Evolutionary conservation across 1,140 invertebrate species (phyloP), one percentile per base, ranked within the genome.

Genomic region (Babylonia areolata): DNA sequence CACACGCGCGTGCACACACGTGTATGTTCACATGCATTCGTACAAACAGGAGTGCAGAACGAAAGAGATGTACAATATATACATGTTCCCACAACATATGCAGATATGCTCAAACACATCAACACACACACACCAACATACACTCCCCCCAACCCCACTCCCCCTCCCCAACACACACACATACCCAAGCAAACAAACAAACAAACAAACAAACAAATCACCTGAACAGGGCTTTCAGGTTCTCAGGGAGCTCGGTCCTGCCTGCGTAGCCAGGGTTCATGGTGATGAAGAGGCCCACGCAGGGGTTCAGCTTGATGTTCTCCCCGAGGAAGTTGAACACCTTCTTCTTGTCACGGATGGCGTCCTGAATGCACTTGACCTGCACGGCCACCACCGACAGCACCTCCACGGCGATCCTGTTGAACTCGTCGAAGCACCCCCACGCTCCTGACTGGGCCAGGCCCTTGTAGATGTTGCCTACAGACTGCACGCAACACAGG

Each of bases 381-480:
- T 99, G 98, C 0, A 99, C 98, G 2, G 98, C 98, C 15, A 99
- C 98, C 0, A 99, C 98, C 20, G 98, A 99, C 15, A 99, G 94
- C 1, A 99, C 98, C 95, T 99, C 98, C 0, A 99, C 98, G 0
- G 98, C 98, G 90, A 99, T 99, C 90, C 98, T 96, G 93, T 99
- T 99, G 93, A 99, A 99, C 93, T 99, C 98, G 94, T 99, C 98
- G 95, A 99, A 99, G 94, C 98, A 99, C 31, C 98, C 98, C 98
- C 98, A 99, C 69, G 98, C 97, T 17, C 98, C 98, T 5, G 98
- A 99, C 95, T 99, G 98, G 1, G 98, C 98, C 73, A 99, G 94
- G 17, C 98, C 98, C 95, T 99, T 99, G 94, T 98, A 99, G 92
- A 99, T 99, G 93, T 99, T 99, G 40, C 98, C 98, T 93, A 98